These are phyloP conservation scores for Tenebrio molitor DNA, from an alignment of 1,140 invertebrate species.

Conservation along the genomic window DNA sequence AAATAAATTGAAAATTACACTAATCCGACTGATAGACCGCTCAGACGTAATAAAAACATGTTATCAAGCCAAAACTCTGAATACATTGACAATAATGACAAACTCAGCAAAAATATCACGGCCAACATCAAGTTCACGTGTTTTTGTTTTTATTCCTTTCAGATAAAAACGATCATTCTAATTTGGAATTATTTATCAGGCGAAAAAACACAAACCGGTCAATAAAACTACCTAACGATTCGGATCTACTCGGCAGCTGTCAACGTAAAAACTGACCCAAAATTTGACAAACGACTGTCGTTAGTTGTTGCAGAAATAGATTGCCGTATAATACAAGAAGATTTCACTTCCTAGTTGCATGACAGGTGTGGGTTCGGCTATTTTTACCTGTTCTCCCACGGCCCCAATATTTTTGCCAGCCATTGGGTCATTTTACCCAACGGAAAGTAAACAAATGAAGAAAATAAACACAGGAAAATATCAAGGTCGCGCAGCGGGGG, in stretches of 20 bases:
- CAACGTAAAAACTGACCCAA: too few relatives aligned
- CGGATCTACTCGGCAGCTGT: too few relatives aligned
- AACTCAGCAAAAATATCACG: too few relatives aligned
- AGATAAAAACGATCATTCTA: not conserved
- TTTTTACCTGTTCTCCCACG: slow-evolving; percentile 1
- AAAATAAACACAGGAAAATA: slow-evolving; percentile 4
- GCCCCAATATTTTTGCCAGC: not conserved
- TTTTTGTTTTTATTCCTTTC: too few relatives aligned
- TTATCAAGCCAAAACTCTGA: too few relatives aligned
- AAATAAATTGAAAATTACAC: too few relatives aligned
- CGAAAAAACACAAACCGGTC: not conserved
- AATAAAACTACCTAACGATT: too few relatives aligned
- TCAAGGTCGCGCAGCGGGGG: not conserved
- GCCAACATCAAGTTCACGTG: slow-evolving; percentile 26
- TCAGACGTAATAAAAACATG: too few relatives aligned
- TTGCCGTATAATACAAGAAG: not conserved
- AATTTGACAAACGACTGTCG: not conserved
- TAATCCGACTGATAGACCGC: too few relatives aligned
- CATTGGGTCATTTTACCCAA: not conserved
- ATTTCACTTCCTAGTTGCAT: slow-evolving; percentile 4
- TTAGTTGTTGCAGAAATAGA: not conserved
- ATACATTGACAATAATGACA: too few relatives aligned
- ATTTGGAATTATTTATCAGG: not conserved
- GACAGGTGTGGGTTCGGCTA: not conserved
- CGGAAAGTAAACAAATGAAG: slow-evolving; percentile 21